Percentiles rank a stretch among this genome's conserved stretches.
Evolutionary conservation across 2,113 vertebrate genomes (phyloP).

Genomic region (Bungarus multicinctus): DNA sequence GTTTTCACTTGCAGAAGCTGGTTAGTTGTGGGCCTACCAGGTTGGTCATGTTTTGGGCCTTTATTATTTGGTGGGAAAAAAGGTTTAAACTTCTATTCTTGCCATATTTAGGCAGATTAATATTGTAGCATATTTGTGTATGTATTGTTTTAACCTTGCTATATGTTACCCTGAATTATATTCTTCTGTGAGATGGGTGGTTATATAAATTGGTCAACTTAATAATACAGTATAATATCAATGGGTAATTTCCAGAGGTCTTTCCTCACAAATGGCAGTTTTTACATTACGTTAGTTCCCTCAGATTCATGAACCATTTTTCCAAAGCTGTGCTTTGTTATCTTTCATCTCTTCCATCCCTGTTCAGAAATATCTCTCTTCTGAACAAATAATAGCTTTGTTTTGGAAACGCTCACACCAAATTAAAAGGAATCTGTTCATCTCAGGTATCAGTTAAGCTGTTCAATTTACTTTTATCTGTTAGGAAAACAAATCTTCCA

Average conservation of each 20-base stretch:
- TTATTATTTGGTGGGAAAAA: not conserved
- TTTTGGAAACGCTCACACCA: constrained; percentile 42
- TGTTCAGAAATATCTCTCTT: constrained; percentile 25
- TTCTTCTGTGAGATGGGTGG: not conserved
- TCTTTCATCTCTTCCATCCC: constrained; percentile 19
- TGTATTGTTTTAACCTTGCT: not conserved
- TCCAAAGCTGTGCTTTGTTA: not conserved
- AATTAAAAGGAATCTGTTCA: constrained; percentile 52
- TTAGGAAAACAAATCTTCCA: constrained; percentile 51
- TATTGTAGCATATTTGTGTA: not conserved
- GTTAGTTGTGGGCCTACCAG: not conserved
- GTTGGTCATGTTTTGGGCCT: not conserved
- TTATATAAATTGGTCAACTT: too few relatives aligned
- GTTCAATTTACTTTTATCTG: constrained; percentile 49
- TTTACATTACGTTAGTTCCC: not conserved
- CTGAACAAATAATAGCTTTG: constrained; percentile 38
- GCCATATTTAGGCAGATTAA: not conserved
- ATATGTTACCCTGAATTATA: not conserved
- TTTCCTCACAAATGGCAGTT: not conserved
- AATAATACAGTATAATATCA: not conserved
- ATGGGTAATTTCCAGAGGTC: not conserved
- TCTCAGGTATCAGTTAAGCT: constrained; percentile 31
- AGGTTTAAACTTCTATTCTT: not conserved
- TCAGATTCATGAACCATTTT: not conserved
- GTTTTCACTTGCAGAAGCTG: not conserved